Conservation (phyloP, 2,888 invertebrate species). For the Parnassius mnemosyne region DNA sequence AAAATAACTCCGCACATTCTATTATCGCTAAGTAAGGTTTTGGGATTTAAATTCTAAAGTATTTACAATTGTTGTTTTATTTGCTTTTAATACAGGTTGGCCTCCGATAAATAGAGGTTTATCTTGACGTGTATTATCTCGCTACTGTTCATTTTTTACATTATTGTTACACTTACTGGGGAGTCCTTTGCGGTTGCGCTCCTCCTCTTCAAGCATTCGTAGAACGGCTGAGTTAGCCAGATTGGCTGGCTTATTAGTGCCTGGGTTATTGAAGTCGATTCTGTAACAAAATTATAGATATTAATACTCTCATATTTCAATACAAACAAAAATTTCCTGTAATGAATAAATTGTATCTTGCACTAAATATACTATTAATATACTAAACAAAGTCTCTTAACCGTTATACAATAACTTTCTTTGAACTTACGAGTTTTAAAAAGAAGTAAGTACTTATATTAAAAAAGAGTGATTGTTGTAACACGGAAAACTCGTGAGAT, state of each 20-base stretch:
- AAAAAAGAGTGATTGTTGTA: conserved; percentile 31
- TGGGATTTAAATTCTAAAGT: too few species aligned
- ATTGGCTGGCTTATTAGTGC: conserved; percentile 87
- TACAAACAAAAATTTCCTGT: too few species aligned
- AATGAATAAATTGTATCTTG: too few species aligned
- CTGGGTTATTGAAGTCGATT: conserved; percentile 88
- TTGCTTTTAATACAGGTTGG: background rate
- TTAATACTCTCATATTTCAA: too few species aligned
- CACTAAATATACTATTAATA: too few species aligned
- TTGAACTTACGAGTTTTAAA: background rate
- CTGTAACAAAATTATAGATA: conserved; percentile 72
- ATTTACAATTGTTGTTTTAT: background rate
- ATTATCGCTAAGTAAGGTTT: too few species aligned
- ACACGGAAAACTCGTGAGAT: conserved; percentile 48
- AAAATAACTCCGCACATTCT: background rate
- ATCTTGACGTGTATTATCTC: background rate
- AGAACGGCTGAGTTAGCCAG: conserved; percentile 92
- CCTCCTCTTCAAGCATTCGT: conserved; percentile 92
- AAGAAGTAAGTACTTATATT: background rate
- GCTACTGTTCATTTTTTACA: background rate
- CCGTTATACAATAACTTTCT: too few species aligned
- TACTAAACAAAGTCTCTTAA: too few species aligned
- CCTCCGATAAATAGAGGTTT: background rate
- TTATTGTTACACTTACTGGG: conserved; percentile 75
- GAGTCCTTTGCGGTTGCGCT: conserved; percentile 83